Conservation (phyloP, 92 coral and sea anemone genomes). For the Hydrozoanthus gracilis region DNA sequence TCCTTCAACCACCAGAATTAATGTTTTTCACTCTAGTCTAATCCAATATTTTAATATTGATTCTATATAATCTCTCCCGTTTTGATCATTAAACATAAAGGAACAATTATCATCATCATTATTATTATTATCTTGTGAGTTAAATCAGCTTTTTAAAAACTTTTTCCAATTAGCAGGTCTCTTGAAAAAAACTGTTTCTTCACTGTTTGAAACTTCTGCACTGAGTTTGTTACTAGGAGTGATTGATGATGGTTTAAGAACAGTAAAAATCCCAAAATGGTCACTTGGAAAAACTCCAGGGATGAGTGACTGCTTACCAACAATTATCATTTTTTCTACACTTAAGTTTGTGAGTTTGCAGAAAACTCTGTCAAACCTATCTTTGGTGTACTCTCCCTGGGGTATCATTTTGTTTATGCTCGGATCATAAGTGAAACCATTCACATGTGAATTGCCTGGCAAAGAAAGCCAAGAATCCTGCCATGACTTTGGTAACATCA, state of each 20-base stretch:
- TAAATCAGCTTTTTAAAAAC: constrained; percentile 15
- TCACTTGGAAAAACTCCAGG: constrained; percentile 71
- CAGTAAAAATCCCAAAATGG: constrained; percentile 70
- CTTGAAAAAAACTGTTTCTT: constrained; percentile 46
- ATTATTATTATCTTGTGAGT: too few relatives aligned
- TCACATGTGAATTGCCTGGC: constrained; percentile 49
- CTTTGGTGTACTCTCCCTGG: constrained; percentile 50
- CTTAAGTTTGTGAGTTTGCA: constrained; percentile 70
- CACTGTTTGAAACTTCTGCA: background rate
- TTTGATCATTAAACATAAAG: too few relatives aligned
- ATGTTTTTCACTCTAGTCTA: too few relatives aligned
- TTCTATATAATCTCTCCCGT: too few relatives aligned
- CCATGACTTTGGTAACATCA: constrained; percentile 72
- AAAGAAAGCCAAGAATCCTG: constrained; percentile 70
- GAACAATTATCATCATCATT: too few relatives aligned
- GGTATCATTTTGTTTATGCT: constrained; percentile 46
- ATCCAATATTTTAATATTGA: too few relatives aligned
- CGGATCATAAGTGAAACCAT: constrained; percentile 78
- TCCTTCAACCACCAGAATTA: too few relatives aligned
- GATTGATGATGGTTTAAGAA: constrained; percentile 20
- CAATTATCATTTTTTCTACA: constrained; percentile 50
- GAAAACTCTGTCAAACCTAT: constrained; percentile 71
- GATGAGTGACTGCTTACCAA: constrained; percentile 36
- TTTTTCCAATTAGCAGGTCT: constrained; percentile 70
- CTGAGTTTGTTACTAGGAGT: background rate